Evolutionary conservation across 2,797 vertebrate genomes (phyloP).

Genomic region (Coendou prehensilis): DNA sequence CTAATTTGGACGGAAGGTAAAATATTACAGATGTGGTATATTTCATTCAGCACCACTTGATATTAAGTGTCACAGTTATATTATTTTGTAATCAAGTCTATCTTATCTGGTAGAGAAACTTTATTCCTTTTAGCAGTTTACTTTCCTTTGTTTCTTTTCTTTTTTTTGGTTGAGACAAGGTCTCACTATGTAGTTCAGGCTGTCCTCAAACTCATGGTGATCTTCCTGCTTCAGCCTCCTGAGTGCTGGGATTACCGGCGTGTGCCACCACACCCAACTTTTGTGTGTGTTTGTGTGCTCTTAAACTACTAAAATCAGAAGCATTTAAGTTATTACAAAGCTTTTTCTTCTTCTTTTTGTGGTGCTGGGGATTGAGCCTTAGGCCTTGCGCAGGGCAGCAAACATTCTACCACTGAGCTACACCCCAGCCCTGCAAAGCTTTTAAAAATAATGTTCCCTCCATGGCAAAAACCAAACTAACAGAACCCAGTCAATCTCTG

Average conservation of each 20-base stretch:
- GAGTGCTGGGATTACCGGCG: background rate
- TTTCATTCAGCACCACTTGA: constrained; percentile 37
- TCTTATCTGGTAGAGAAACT: constrained; percentile 5
- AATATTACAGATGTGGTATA: constrained; percentile 39
- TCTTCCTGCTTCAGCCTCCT: background rate
- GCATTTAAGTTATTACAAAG: background rate
- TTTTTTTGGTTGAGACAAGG: background rate
- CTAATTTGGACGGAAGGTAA: constrained; percentile 88
- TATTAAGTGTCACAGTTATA: background rate
- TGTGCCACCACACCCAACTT: background rate
- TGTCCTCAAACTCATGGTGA: background rate
- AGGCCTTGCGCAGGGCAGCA: background rate
- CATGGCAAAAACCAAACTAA: background rate
- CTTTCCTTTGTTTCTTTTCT: background rate
- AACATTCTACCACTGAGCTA: background rate
- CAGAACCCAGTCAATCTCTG: background rate
- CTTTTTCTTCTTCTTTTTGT: background rate
- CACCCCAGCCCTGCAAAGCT: background rate
- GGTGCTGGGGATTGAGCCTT: background rate
- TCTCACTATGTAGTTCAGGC: background rate
- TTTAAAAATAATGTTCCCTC: constrained; percentile 36
- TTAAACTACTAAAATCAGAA: constrained; percentile 50
- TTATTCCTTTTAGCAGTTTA: constrained; percentile 11
- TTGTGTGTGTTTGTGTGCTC: background rate
- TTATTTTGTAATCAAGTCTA: constrained; percentile 3